These are phyloP conservation scores for Thecocarcelia acutangulata DNA, from an alignment of 2,888 invertebrate species.

Conservation along the genomic window DNA sequence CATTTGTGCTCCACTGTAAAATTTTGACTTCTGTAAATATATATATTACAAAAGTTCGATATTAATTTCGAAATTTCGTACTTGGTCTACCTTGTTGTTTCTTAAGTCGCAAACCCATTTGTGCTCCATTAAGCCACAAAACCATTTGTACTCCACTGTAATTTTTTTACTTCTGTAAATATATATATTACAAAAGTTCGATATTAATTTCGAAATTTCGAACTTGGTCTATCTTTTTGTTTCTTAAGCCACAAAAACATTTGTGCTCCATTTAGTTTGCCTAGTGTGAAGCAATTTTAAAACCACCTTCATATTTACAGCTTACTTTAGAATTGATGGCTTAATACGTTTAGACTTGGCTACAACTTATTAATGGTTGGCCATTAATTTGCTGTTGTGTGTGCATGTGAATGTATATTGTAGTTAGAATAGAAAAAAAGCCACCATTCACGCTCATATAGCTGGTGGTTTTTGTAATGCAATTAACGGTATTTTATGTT, in stretches of 20 bases:
- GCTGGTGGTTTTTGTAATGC: slow-evolving; percentile 58
- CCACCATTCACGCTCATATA: slow-evolving; percentile 43
- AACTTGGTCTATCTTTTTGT: no score
- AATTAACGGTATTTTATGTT: slow-evolving; percentile 80
- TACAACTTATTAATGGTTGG: slow-evolving; percentile 11
- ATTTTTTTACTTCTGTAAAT: no score
- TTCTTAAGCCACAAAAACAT: neutral
- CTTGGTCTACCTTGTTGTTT: no score
- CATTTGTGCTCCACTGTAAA: no score
- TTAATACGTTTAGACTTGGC: slow-evolving; percentile 4
- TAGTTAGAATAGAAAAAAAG: slow-evolving; percentile 2
- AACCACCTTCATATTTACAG: neutral
- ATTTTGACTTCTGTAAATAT: no score
- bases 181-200: neutral
- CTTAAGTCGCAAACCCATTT: no score
- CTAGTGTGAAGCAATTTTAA: neutral
- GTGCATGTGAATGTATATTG: neutral
- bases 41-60: no score
- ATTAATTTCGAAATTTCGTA: no score
- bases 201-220: neutral
- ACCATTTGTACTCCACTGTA: no score
- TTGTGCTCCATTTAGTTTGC: no score
- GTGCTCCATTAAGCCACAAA: no score
- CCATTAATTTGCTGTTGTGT: slow-evolving; percentile 5
- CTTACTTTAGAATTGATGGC: slow-evolving; percentile 28